A percentile compares a stretch with the other conserved stretches of the same genome.
These are phyloP conservation scores for Ochlodes sylvanus DNA, from an alignment of 2,888 invertebrate genomes.

Conservation along the genomic window DNA sequence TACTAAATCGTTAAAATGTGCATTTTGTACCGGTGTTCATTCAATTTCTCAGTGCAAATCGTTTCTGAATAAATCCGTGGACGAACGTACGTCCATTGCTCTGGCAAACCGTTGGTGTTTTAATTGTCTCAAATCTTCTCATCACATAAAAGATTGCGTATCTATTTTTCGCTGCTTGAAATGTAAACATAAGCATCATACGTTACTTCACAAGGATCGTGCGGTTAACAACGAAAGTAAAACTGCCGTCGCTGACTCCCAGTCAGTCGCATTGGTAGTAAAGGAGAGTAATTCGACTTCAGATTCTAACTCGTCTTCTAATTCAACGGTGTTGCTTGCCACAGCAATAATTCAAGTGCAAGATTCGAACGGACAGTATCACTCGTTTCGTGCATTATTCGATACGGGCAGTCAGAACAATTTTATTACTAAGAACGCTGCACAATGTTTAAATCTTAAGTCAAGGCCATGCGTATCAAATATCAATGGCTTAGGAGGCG, in stretches of 20 bases:
- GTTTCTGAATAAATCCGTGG: conserved; percentile 16
- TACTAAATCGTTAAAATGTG: neutral
- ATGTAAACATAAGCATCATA: conserved; percentile 12
- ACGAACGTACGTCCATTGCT: conserved; percentile 14
- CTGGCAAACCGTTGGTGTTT: conserved; percentile 18
- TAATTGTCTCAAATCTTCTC: conserved; percentile 21
- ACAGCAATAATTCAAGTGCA: conserved; percentile 19
- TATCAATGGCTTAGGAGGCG: conserved; percentile 19
- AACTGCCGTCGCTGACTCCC: neutral
- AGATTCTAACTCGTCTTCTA: conserved; percentile 8
- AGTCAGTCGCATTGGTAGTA: neutral
- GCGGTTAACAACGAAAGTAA: neutral
- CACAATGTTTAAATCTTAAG: conserved; percentile 12
- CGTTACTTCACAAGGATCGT: neutral
- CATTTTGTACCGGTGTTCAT: neutral
- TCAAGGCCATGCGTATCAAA: neutral
- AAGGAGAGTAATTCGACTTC: neutral
- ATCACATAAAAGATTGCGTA: conserved; percentile 20
- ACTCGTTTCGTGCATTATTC: conserved; percentile 23
- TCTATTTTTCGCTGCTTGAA: conserved; percentile 12
- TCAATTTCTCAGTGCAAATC: conserved; percentile 12
- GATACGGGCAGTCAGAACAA: conserved; percentile 34
- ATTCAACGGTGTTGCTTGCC: conserved; percentile 26
- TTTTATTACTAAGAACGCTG: conserved; percentile 29
- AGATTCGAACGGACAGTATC: conserved; percentile 25